Evolutionary conservation across 35 echinoderm and acorn worm species (phyloP), one percentile per base, ranked within the genome.

Genomic region (Patiria miniata): DNA sequence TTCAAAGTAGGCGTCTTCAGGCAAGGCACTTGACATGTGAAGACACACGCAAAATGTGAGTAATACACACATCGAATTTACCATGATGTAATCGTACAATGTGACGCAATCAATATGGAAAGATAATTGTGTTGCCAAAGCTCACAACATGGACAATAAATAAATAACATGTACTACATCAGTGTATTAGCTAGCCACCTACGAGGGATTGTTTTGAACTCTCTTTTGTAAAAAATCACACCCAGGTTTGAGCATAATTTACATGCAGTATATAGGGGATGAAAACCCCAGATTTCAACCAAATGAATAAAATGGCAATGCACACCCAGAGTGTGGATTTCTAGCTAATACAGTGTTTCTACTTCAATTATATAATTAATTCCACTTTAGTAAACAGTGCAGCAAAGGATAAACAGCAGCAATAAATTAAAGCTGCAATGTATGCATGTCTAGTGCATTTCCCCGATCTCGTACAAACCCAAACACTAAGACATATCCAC

Each of bases 391-490:
- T 69, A 5, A 5, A 6, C 4, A 28, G 18, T 17, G 8, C 33
- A 36, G 33, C n/a, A 18, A 28, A 28, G 4, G n/a, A 69, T 28
- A 23, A 6, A 36, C n/a, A 69, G 61, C 33, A 23, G n/a, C 3
- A 23, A 5, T 28, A 69, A 44, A 44, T 44, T 39, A 83, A 22
- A 37, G 16, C 19, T n/a, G 30, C n/a, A 28, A 34, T 40, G 37
- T 60, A 14, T 73, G 26, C 39, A 82, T 57, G 5, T 80, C 85
- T 36, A 73, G 39, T 88, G 36, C 79, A 61, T 93, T 93, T 8
- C 91, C 91, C 58, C 59, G 37, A 37, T 87, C 85, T 88, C 80
- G 26, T 36, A 93, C 91, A 88, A 93, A 88, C 58, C 58, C 83
- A 36, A 93, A 87, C 23, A 83, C 91, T 40, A 93, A 79, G 19